Base-by-base conservation (phyloP, 2,797 vertebrate species). In the Gallinago stenura region DNA sequence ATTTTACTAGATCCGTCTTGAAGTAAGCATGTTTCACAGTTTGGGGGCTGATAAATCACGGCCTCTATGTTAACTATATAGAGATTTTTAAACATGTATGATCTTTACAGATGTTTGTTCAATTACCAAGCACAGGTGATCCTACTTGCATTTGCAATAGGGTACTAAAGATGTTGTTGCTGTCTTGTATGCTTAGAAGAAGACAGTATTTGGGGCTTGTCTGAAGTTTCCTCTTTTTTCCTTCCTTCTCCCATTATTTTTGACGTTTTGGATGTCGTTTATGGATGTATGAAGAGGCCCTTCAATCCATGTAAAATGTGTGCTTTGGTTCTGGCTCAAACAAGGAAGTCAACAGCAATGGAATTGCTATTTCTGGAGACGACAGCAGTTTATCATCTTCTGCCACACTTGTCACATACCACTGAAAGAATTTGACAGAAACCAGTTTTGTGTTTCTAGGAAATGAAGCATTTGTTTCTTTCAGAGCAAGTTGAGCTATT, bases 391-490 rank as follows among this genome's bases (percentile, higher is more conserved):
- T 30, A 33, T 92, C 41, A 43, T 62, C 45, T 41, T 71, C 56
- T 90, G 39, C 51, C 39, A 31, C 28, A 21, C 79, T 89, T 64
- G n/a, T 48, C 56, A 48, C 56, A 72, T 28, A 35, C 6, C 56
- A 51, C 39, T 85, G 71, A 60, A 84, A 73, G 61, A 76, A 93
- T 68, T 66, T 89, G 54, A 83, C 64, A 90, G 43, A 68, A 93
- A 66, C 11, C 35, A 84, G 43, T 82, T 89, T 78, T 90, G 46
- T 71, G 21, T 89, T 92, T 95, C 61, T 83, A 90, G 72, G 65
- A 93, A 90, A 83, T 75, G 7, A 81, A 81, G 51, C 19, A 78
- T 90, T 77, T 83, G 5, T 60, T 83, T 83, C 20, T 81, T 78
- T 87, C 33, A 66, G 62, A 46, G 24, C 54, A 79, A 69, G 35